These are phyloP conservation scores for Muricea muricata DNA, from an alignment of 92 coral and sea anemone species.

Conservation along the genomic window DNA sequence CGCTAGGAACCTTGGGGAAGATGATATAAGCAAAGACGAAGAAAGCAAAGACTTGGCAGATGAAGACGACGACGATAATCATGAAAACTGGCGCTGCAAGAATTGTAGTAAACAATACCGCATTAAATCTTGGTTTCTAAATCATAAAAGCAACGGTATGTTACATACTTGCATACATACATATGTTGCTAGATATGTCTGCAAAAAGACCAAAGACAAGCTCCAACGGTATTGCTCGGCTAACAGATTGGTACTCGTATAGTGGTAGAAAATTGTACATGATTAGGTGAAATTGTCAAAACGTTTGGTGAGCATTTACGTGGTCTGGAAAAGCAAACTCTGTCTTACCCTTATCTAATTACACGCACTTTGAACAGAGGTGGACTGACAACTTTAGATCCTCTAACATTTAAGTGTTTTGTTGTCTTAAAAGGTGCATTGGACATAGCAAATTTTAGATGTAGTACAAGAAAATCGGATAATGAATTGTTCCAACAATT, in stretches of 20 bases:
- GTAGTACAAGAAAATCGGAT: conserved; percentile 48
- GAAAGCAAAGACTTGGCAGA: not conserved
- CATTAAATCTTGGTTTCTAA: conserved; percentile 30
- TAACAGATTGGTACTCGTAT: not conserved
- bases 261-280: not conserved
- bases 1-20: not conserved
- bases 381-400: conserved; percentile 44
- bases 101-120: conserved; percentile 42
- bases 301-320: conserved; percentile 7
- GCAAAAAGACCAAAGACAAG: conserved; percentile 57
- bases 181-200: conserved; percentile 65
- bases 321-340: conserved; percentile 12
- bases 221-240: conserved; percentile 29
- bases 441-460: conserved; percentile 46
- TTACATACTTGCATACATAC: too few species aligned
- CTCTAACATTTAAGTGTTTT: conserved; percentile 44
- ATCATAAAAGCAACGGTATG: conserved; percentile 17
- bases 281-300: not conserved
- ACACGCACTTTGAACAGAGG: conserved; percentile 50
- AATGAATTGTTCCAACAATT: conserved; percentile 46
- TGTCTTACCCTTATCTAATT: conserved; percentile 55
- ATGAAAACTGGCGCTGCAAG: not conserved
- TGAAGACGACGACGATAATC: not conserved
- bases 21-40: not conserved
- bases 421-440: conserved; percentile 44